Conservation (phyloP, 2,888 invertebrate species). For the Temnothorax ravouxi region DNA sequence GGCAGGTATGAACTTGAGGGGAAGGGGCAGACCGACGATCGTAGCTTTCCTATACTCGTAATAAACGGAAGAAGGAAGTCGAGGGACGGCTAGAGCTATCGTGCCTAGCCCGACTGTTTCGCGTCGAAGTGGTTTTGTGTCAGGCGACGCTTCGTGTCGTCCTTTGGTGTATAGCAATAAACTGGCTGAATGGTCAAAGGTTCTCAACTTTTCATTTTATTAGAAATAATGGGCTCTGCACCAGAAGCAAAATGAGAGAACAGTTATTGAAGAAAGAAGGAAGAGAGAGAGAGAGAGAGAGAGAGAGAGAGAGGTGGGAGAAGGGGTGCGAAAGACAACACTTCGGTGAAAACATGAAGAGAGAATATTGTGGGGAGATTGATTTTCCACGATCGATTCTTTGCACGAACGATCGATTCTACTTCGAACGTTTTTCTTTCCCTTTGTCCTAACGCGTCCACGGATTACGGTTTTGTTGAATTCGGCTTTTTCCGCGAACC, state of each 20-base stretch:
- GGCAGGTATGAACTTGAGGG: slow-evolving; percentile 57
- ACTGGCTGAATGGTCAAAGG: slow-evolving; percentile 79
- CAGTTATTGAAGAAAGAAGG: slow-evolving; percentile 23
- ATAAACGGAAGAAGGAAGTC: slow-evolving; percentile 72
- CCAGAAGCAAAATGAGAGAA: slow-evolving; percentile 44
- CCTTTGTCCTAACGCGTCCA: slow-evolving; percentile 56
- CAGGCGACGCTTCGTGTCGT: slow-evolving; percentile 81
- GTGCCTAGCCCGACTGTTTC: slow-evolving; percentile 83
- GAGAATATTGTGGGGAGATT: slow-evolving; percentile 63
- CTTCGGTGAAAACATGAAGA: not conserved
- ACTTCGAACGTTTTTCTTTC: slow-evolving; percentile 55
- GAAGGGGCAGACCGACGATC: slow-evolving; percentile 19
- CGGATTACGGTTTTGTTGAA: slow-evolving; percentile 61
- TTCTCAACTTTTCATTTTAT: slow-evolving; percentile 78
- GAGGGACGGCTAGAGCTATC: slow-evolving; percentile 73
- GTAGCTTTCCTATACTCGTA: slow-evolving; percentile 68
- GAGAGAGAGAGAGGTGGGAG: slow-evolving; percentile 25
- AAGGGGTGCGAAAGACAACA: slow-evolving; percentile 52
- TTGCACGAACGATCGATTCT: slow-evolving; percentile 46
- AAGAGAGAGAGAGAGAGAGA: slow-evolving; percentile 22
- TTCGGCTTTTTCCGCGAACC: slow-evolving; percentile 46
- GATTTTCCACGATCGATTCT: slow-evolving; percentile 68
- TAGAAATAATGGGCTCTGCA: slow-evolving; percentile 64
- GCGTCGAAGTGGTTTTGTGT: slow-evolving; percentile 82
- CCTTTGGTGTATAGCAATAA: slow-evolving; percentile 79